Evolutionary conservation across 2,888 invertebrate genomes (phyloP).

Genomic region (Chymomyza caudatula): DNA sequence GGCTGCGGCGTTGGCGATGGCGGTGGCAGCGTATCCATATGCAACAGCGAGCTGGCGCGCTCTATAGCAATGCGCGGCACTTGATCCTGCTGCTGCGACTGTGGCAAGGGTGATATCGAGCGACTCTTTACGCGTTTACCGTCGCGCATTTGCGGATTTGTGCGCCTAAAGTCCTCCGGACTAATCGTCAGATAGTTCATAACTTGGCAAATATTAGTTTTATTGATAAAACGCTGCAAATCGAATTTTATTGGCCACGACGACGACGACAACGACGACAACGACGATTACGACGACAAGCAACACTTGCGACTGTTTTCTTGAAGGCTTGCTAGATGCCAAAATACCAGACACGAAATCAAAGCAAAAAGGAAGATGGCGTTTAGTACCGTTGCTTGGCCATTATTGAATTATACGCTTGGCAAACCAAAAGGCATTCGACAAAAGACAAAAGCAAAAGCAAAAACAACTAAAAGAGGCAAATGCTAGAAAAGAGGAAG

Average conservation of each 20-base stretch:
- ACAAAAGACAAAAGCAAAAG: neutral
- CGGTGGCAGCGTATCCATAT: neutral
- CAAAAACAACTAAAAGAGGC: neutral
- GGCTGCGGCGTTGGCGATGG: constrained; percentile 19
- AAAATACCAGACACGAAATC: constrained; percentile 9
- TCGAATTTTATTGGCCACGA: neutral
- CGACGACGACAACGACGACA: no score
- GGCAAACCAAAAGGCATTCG: neutral
- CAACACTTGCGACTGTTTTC: neutral
- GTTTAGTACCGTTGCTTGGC: neutral
- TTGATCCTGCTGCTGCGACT: constrained; percentile 11
- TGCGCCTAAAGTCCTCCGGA: constrained; percentile 23
- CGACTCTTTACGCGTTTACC: constrained; percentile 25
- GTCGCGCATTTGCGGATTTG: neutral
- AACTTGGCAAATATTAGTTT: neutral
- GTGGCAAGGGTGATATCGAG: constrained; percentile 38
- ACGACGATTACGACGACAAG: neutral
- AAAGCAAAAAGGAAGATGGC: neutral
- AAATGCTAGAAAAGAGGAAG: neutral
- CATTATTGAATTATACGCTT: constrained; percentile 19
- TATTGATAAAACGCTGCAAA: neutral
- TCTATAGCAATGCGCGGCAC: constrained; percentile 4
- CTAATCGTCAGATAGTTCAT: constrained; percentile 42
- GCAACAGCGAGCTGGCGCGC: neutral
- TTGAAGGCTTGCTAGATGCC: neutral